phyloP scores from a whole-genome alignment of 2,797 vertebrate genomes.

The Thripadectes ignobilis region DNA sequence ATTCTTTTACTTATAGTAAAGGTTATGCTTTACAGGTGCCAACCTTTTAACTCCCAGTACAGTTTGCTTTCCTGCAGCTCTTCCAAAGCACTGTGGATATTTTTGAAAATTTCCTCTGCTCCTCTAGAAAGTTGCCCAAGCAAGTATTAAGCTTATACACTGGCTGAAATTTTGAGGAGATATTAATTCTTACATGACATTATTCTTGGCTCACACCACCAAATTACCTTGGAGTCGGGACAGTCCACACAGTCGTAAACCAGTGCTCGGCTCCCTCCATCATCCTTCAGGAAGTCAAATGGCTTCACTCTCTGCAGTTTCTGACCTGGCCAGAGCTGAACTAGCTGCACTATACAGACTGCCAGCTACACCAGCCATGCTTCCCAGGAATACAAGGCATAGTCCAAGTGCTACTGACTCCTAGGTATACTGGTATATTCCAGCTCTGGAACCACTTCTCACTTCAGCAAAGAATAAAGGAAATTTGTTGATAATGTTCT shows the following conservation, averaged over 20 bases:
- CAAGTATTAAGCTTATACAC: background rate
- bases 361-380: rapidly evolving
- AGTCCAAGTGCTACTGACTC: background rate
- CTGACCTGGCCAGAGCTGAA: background rate
- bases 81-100: background rate
- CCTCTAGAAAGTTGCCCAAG: background rate
- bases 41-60: rapidly evolving
- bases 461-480: background rate
- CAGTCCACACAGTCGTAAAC: background rate
- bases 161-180: background rate
- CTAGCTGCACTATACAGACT: background rate
- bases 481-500: background rate
- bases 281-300: background rate
- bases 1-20: background rate
- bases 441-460: background rate
- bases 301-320: background rate
- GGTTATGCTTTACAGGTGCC: background rate
- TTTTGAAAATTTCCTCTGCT: background rate
- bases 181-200: background rate
- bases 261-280: background rate
- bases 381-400: background rate
- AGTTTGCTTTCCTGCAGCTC: background rate
- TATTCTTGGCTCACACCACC: background rate
- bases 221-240: background rate
- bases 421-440: background rate